Evolutionary conservation across 2,113 vertebrate species (phyloP).

Genomic region (Catagonus wagneri): DNA sequence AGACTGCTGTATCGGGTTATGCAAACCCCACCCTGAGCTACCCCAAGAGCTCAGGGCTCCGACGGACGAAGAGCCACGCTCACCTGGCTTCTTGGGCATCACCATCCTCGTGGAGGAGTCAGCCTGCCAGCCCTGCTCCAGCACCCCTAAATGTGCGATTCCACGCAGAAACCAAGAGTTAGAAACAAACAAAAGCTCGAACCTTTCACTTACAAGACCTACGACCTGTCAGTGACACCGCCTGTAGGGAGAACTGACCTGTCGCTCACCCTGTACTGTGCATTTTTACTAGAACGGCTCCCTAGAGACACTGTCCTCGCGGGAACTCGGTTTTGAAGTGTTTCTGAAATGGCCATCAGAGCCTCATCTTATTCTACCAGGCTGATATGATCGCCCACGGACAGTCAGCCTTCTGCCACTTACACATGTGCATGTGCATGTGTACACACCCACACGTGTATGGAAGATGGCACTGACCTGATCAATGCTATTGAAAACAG

Average conservation of each 20-base stretch:
- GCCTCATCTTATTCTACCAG: background rate
- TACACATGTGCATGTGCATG: no score
- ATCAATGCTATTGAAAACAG: background rate
- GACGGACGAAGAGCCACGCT: slow-evolving; percentile 85
- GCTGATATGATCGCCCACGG: background rate
- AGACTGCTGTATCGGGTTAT: background rate
- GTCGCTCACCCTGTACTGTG: rapidly evolving
- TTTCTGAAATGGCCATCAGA: background rate
- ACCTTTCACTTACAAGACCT: background rate
- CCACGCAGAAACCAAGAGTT: background rate
- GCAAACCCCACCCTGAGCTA: no score
- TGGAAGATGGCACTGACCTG: rapidly evolving
- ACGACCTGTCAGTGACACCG: rapidly evolving
- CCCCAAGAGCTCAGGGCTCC: background rate
- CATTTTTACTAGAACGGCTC: background rate
- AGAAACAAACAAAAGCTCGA: background rate
- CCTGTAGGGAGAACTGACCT: background rate
- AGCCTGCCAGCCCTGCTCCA: slow-evolving; percentile 97
- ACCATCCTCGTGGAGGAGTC: slow-evolving; percentile 97
- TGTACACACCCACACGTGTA: no score
- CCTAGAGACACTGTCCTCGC: background rate
- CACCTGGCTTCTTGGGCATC: slow-evolving; percentile 98
- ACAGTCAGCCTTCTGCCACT: background rate
- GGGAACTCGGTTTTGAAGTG: background rate
- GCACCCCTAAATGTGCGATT: slow-evolving; percentile 87